phyloP scores from a whole-genome alignment of 1,140 invertebrate genomes.

The Orchestia grillus region DNA sequence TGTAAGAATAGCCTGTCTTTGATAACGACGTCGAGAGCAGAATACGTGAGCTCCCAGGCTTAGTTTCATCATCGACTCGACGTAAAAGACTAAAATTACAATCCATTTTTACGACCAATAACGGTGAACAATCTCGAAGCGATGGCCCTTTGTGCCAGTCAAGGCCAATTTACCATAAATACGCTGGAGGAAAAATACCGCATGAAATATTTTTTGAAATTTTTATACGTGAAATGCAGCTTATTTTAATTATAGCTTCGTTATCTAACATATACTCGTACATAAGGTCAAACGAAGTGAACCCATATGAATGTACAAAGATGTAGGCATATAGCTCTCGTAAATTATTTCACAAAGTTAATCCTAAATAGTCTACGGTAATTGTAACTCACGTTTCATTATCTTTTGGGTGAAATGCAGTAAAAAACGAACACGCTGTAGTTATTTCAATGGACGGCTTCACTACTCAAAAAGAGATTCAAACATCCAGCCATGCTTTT shows the following conservation, averaged over 20 bases:
- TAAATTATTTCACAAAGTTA: background rate
- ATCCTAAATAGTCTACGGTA: background rate
- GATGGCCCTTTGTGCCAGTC: background rate
- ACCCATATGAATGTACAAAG: background rate
- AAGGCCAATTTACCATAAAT: background rate
- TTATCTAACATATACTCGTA: background rate
- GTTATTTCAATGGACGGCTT: background rate
- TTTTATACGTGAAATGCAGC: no score
- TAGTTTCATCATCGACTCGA: background rate
- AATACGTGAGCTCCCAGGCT: no score
- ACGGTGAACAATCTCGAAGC: background rate
- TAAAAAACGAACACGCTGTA: background rate
- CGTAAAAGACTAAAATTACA: background rate
- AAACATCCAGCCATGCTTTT: background rate
- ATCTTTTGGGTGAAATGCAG: background rate
- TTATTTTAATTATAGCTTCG: no score
- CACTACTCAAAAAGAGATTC: background rate
- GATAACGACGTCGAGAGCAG: background rate
- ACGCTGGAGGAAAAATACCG: no score
- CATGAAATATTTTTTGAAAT: no score
- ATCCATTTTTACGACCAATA: background rate
- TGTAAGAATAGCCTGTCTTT: background rate
- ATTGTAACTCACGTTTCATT: background rate
- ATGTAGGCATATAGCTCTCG: background rate
- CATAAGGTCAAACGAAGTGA: background rate